These are phyloP conservation scores for Antennarius maculatus DNA, from an alignment of 2,797 vertebrate species.

Conservation along the genomic window DNA sequence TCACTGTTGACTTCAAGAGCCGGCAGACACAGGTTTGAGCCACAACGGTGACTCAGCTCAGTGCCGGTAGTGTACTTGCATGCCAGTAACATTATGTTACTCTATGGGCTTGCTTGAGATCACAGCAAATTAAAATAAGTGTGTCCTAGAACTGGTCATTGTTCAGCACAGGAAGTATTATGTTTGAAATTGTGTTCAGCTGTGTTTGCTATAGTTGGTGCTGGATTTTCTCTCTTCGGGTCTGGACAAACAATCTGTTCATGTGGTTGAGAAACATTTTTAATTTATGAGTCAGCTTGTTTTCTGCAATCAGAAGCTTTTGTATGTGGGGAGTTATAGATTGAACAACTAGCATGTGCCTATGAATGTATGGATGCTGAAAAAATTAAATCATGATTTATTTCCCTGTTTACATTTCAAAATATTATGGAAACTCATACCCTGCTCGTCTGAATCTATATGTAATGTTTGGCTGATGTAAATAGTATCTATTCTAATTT, in stretches of 20 bases:
- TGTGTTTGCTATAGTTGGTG: constrained; percentile 19
- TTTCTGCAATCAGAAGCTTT: constrained; percentile 22
- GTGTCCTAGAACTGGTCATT: constrained; percentile 18
- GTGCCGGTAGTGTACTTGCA: constrained; percentile 55
- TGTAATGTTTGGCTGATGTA: constrained; percentile 33
- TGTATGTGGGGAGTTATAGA: constrained; percentile 13
- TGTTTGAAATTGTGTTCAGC: constrained; percentile 26
- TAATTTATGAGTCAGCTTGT: constrained; percentile 29
- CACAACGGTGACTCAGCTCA: constrained; percentile 65
- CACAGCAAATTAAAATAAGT: constrained; percentile 28
- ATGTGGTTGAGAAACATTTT: constrained; percentile 45
- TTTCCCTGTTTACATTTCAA: constrained; percentile 36
- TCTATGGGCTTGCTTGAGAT: constrained; percentile 34
- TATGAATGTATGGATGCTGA: constrained; percentile 23
- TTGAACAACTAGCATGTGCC: constrained; percentile 30
- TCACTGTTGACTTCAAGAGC: constrained; percentile 63
- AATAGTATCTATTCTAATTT: constrained; percentile 52
- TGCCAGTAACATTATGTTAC: constrained; percentile 46
- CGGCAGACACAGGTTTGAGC: constrained; percentile 76
- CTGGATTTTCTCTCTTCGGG: constrained; percentile 26
- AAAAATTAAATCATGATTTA: constrained; percentile 53
- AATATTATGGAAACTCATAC: constrained; percentile 34
- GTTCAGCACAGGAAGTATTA: constrained; percentile 45
- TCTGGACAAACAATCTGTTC: constrained; percentile 45
- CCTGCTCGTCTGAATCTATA: not conserved